phyloP scores from a whole-genome alignment of 35 echinoderm and acorn worm genomes.

The Ptychodera flava region DNA sequence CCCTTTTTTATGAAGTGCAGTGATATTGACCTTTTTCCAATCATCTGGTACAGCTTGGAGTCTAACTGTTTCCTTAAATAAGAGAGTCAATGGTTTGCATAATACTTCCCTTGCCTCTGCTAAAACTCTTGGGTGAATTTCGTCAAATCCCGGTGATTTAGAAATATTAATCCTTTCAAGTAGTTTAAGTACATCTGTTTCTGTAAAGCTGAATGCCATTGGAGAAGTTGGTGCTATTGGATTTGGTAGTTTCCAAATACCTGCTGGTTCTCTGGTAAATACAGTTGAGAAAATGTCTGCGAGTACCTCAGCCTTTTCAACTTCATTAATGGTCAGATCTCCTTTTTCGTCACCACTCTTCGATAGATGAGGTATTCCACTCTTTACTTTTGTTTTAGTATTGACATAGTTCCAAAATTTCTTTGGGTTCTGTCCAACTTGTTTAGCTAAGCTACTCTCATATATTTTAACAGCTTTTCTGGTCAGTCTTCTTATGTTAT shows the following conservation, averaged over 20 bases:
- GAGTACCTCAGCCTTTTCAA: neutral
- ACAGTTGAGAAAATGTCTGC: neutral
- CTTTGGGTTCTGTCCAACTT: neutral
- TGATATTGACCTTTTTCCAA: constrained; percentile 10
- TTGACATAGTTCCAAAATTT: neutral
- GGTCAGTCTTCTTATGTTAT: neutral
- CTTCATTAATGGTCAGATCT: neutral
- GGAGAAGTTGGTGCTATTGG: neutral
- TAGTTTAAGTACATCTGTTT: too few relatives aligned
- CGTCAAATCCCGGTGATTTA: neutral
- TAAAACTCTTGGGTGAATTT: constrained; percentile 16
- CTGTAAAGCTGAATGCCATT: neutral
- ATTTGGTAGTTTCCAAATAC: neutral
- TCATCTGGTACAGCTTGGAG: neutral
- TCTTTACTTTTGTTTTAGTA: neutral
- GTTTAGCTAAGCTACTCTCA: neutral
- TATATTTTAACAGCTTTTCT: neutral
- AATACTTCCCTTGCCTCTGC: constrained; percentile 11
- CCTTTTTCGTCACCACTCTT: neutral
- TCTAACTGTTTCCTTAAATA: constrained; percentile 17
- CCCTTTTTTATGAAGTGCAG: neutral
- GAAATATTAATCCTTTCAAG: too few relatives aligned
- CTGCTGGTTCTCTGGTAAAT: neutral
- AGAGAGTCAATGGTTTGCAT: constrained; percentile 4
- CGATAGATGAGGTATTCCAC: neutral